phyloP scores from a whole-genome alignment of 92 coral and sea anemone genomes.

The Epizoanthus stellaris region DNA sequence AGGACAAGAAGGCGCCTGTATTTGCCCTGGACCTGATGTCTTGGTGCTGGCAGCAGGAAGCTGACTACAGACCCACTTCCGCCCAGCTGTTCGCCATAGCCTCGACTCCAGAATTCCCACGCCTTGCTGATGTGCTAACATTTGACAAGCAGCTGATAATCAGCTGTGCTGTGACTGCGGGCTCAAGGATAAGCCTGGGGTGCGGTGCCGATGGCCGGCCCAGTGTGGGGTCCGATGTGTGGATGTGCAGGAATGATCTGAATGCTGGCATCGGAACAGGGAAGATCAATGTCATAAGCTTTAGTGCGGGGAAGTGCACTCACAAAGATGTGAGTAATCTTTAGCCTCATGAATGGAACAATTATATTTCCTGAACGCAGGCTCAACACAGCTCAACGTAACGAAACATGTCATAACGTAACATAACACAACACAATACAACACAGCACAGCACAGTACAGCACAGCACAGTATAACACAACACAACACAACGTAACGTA shows the following conservation, averaged over 20 bases:
- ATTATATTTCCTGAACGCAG: too few species aligned
- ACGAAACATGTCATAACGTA: too few species aligned
- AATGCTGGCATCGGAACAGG: conserved; percentile 83
- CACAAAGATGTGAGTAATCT: conserved; percentile 79
- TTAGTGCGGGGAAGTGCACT: conserved; percentile 78
- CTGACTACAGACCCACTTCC: conserved; percentile 92
- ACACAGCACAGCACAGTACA: too few species aligned
- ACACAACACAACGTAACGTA: too few species aligned
- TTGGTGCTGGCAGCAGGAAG: conserved; percentile 98
- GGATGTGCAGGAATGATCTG: conserved; percentile 91
- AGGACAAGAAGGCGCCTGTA: conserved; percentile 97
- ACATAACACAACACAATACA: too few species aligned
- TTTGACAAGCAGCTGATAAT: conserved; percentile 91
- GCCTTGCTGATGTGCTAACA: conserved; percentile 92
- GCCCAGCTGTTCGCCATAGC: conserved; percentile 85
- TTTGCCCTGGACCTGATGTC: conserved; percentile 95
- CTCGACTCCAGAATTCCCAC: conserved; percentile 89
- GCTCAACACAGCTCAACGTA: too few species aligned
- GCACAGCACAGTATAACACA: too few species aligned
- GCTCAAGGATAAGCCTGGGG: conserved; percentile 91
- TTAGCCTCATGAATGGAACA: too few species aligned
- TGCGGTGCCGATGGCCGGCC: conserved; percentile 92
- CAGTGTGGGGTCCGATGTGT: conserved; percentile 95
- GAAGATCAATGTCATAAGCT: conserved; percentile 85
- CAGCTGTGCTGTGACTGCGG: conserved; percentile 92